Conservation (phyloP, 2,797 vertebrate genomes). For the Hoplostethus atlanticus region DNA sequence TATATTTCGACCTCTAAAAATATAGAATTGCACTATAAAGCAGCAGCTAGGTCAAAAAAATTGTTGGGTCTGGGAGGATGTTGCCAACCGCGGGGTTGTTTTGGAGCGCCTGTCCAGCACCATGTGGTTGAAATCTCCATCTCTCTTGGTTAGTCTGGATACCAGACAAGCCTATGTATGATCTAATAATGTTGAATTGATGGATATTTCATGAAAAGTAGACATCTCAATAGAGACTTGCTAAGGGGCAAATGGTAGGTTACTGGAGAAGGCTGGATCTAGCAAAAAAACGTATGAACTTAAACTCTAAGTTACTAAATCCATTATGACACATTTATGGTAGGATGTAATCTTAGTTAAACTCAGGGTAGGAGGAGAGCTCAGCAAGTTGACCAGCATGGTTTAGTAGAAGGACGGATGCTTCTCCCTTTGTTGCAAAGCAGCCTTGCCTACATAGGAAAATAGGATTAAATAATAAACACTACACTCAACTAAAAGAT, state of each 20-base stretch:
- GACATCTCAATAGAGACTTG: constrained; percentile 56
- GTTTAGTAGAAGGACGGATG: constrained; percentile 25
- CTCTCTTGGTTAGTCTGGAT: constrained; percentile 56
- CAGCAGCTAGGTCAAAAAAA: constrained; percentile 41
- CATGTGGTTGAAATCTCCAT: constrained; percentile 69
- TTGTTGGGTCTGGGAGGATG: constrained; percentile 57
- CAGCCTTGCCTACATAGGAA: constrained; percentile 18
- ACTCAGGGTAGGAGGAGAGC: constrained; percentile 12
- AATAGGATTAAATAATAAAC: not conserved
- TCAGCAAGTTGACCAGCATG: constrained; percentile 27
- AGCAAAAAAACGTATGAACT: constrained; percentile 43
- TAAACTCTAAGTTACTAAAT: constrained; percentile 56
- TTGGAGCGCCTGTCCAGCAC: constrained; percentile 58
- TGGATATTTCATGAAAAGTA: constrained; percentile 63
- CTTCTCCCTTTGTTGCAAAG: constrained; percentile 30
- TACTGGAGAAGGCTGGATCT: constrained; percentile 41
- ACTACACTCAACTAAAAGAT: not conserved
- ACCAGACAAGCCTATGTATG: constrained; percentile 46
- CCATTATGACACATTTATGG: constrained; percentile 67
- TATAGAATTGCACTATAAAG: constrained; percentile 39
- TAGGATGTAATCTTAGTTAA: constrained; percentile 63
- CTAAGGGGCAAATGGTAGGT: constrained; percentile 60
- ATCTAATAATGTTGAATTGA: constrained; percentile 71
- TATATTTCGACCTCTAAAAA: constrained; percentile 47
- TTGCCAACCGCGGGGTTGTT: constrained; percentile 63